Base-by-base conservation (phyloP, 2,113 vertebrate species). In the Zingel zingel region DNA sequence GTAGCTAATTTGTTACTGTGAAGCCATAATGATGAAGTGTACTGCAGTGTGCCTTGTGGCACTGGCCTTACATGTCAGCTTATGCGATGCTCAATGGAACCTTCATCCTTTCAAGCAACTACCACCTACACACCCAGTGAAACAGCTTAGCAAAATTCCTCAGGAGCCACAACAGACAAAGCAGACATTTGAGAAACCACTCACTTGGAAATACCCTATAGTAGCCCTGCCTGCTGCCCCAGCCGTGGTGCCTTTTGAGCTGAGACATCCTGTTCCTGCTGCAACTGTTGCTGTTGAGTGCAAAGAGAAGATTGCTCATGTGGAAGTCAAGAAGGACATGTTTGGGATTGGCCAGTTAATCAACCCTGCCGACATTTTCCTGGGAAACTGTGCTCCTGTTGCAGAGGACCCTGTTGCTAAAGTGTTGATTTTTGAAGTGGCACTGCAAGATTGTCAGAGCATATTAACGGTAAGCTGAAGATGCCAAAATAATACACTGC, bases 261-360 rank as follows among this genome's bases (percentile, higher is more conserved):
- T 33, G 53, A 83, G 69, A 27, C 1, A 61, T 11, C 93, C 91
- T 4, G 72, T 90, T 53, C 1, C 90, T 79, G 85, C 80, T 62
- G 14, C 61, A 50, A 70, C 86, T 30, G 92, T 94, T 51, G n/a
- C 72, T 30, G 92, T 92, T 1, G 21, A 89, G 0, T 95, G 94
- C 84, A 72, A 72, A 58, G 94, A 94, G 67, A 79, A 1, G 0
- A 4, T 13, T 0, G 81, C 83, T 79, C 81, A 77, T 1, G 87
- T 95, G 43, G 87, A 84, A 61, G 94, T 90, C 62, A 88, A 91
- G 64, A 91, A 58, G 79, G 94, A 94, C 81, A 5, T 95, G 27
- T 93, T 93, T 83, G 90, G 92, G 5, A 88, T 25, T 21, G 91
- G 92, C 15, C 81, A 92, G 61, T 10, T 54, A 0, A 88, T 94